Evolutionary conservation across 2,888 invertebrate species (phyloP), one percentile per base, ranked within the genome.

Genomic region (Dryadula phaetusa): DNA sequence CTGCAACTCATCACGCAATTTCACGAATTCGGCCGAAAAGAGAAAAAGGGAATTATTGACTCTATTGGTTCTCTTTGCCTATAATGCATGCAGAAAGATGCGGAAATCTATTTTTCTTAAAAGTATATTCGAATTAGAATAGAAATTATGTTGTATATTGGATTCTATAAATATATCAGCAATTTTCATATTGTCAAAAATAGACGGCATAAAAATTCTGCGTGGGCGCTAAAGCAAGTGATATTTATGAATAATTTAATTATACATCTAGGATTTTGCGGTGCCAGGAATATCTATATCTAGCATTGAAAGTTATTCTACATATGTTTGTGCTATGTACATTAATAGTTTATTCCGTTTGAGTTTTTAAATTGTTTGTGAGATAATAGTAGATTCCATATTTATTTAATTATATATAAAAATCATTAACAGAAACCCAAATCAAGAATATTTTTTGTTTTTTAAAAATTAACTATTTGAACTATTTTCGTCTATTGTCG

Each of bases 181-280:
- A 37, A 37, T 37, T 10, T 37, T 37, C 37, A 12, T 25, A n/a
- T 22, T 7, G 3, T 14, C n/a, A 47, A 47, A 47, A 47, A 47
- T n/a, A 47, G 47, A 47, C n/a, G 14, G 14, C 47, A n/a, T 22
- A 25, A 7, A 12, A 49, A n/a, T 25, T 25, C 14, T 14, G 6
- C 14, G 47, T 47, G 22, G 25, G 47, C 22, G 49, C 25, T 25
- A 22, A 47, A 25, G n/a, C n/a, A n/a, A 8, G n/a, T 12, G 49
- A 46, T 47, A 25, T 47, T 25, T 25, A 47, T 22, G 2, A 49
- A 25, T 25, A n/a, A n/a, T 49, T n/a, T 49, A 25, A 49, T 25
- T 49, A 25, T 8, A 49, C 25, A 7, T n/a, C 49, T 49, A 49
- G 25, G 25, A 49, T 49, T 25, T 49, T n/a, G 25, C 8, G 3